phyloP scores from a whole-genome alignment of 2,797 vertebrate species.

The Ctenopoma multispine region DNA sequence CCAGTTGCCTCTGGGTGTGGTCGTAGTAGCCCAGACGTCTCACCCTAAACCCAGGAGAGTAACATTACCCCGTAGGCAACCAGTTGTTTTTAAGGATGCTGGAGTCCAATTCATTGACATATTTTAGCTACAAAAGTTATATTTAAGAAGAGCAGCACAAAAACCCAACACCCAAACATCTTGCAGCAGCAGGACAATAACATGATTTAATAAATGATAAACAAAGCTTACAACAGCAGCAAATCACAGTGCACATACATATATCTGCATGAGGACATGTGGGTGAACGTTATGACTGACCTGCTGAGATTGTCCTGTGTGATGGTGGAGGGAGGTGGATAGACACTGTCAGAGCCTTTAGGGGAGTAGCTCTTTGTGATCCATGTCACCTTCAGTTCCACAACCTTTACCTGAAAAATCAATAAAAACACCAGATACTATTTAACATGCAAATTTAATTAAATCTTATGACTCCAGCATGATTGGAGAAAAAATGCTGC shows the following conservation, averaged over 20 bases:
- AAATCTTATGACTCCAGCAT: neutral
- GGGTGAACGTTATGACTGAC: conserved; percentile 71
- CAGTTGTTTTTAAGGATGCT: too few relatives aligned
- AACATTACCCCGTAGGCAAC: neutral
- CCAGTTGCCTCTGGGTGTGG: conserved; percentile 96
- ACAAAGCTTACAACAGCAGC: neutral
- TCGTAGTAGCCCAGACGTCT: conserved; percentile 95
- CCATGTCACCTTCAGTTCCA: conserved; percentile 96
- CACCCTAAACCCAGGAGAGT: conserved; percentile 82
- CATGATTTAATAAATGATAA: neutral
- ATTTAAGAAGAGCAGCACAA: neutral
- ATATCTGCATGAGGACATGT: too few relatives aligned
- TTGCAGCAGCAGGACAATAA: neutral
- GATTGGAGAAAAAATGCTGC: too few relatives aligned
- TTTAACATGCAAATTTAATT: neutral
- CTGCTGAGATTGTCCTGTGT: conserved; percentile 94
- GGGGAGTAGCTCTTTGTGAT: conserved; percentile 98
- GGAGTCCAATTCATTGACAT: too few relatives aligned
- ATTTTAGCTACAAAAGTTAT: neutral
- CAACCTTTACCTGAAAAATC: conserved; percentile 95
- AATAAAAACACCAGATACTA: neutral
- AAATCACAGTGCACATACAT: neutral
- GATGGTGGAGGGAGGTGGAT: conserved; percentile 93
- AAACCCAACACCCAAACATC: neutral
- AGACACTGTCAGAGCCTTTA: conserved; percentile 95